A percentile compares a stretch with the other conserved stretches of the same genome.
These are phyloP conservation scores for Drosophila kurseongensis DNA, from an alignment of 1,140 invertebrate genomes.

Conservation along the genomic window DNA sequence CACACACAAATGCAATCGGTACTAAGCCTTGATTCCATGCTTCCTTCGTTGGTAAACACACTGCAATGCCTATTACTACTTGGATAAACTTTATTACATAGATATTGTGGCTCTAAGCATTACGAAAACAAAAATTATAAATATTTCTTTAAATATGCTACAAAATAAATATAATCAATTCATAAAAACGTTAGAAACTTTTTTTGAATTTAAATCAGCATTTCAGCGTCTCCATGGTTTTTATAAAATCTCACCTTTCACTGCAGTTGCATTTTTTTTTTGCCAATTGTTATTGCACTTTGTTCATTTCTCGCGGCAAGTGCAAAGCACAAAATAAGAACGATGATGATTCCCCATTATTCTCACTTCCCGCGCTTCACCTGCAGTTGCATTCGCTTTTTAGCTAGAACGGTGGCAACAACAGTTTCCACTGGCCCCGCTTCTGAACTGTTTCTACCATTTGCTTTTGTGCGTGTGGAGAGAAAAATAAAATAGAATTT, in stretches of 20 bases:
- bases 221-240: background rate
- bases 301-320: slow-evolving; percentile 46
- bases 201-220: background rate
- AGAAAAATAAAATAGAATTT: slow-evolving; percentile 48
- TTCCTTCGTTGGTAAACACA: slow-evolving; percentile 4
- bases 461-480: slow-evolving; percentile 19
- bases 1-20: slow-evolving; percentile 13
- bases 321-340: slow-evolving; percentile 57
- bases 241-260: slow-evolving; percentile 7
- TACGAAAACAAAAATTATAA: too few species aligned
- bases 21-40: slow-evolving; percentile 14
- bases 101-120: too few species aligned
- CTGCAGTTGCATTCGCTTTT: slow-evolving; percentile 43
- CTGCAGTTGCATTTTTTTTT: slow-evolving; percentile 17
- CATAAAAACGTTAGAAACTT: too few species aligned
- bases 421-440: slow-evolving; percentile 34
- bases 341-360: slow-evolving; percentile 9
- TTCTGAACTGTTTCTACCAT: background rate
- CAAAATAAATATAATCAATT: too few species aligned
- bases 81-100: background rate
- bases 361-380: slow-evolving; percentile 10
- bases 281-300: slow-evolving; percentile 50
- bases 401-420: slow-evolving; percentile 46
- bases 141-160: too few species aligned
- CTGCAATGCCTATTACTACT: slow-evolving; percentile 1